These are phyloP conservation scores for Ecdyonurus torrentis DNA, from an alignment of 2,888 invertebrate genomes.

Conservation along the genomic window DNA sequence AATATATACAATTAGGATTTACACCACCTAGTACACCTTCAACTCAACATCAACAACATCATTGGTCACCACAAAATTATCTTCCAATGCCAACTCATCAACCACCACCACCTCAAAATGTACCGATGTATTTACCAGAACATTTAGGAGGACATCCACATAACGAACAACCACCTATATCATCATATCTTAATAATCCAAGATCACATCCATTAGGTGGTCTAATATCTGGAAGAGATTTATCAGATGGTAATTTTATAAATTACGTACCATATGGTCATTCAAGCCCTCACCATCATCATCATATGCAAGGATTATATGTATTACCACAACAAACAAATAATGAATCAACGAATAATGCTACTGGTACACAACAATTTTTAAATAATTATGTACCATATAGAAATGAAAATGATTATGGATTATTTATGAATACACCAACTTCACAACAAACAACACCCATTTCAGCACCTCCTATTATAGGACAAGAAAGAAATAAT, in stretches of 20 bases:
- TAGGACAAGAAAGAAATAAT: neutral
- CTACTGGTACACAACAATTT: neutral
- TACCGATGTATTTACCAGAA: neutral
- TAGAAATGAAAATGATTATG: neutral
- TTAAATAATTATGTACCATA: neutral
- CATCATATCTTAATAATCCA: neutral
- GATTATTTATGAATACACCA: neutral
- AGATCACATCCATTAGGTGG: neutral
- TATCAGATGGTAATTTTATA: neutral
- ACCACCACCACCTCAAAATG: no score
- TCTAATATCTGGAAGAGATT: neutral
- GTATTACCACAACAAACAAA: neutral
- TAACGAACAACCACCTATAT: neutral
- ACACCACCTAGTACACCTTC: constrained; percentile 23
- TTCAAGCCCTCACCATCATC: no score
- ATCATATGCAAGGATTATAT: neutral
- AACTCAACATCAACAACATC: constrained; percentile 13
- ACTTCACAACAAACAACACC: neutral
- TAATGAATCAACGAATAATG: no score
- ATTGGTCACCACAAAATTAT: neutral
- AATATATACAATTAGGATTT: constrained; percentile 36
- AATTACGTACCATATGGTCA: neutral
- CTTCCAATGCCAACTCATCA: neutral
- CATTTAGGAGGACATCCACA: neutral
- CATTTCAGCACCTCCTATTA: neutral